These are phyloP conservation scores for Drosophila mulleri DNA, from an alignment of 2,888 invertebrate species.

Conservation along the genomic window DNA sequence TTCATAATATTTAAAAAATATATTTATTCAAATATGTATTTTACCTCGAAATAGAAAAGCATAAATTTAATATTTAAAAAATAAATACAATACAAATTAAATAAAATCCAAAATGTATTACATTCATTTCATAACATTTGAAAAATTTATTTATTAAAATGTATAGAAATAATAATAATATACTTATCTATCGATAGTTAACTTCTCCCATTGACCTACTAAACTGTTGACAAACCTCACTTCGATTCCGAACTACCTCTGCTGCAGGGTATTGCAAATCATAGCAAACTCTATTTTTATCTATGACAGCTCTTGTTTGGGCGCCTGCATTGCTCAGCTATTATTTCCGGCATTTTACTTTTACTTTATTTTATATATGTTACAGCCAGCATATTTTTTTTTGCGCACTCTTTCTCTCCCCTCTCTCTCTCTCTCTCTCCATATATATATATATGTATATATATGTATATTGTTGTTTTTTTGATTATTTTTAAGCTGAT, in stretches of 20 bases:
- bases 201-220: too few species aligned
- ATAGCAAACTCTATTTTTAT: conserved; percentile 30
- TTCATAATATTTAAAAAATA: too few species aligned
- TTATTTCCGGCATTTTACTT: conserved; percentile 47
- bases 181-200: too few species aligned
- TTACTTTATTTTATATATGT: conserved; percentile 46
- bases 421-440: background rate
- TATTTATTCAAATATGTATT: too few species aligned
- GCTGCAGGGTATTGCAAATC: conserved; percentile 16
- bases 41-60: too few species aligned
- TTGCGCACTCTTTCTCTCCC: background rate
- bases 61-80: too few species aligned
- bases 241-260: too few species aligned
- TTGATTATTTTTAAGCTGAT: conserved; percentile 66
- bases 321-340: conserved; percentile 22
- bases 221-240: background rate
- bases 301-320: conserved; percentile 44
- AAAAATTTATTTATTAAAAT: too few species aligned
- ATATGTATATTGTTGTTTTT: conserved; percentile 45
- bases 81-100: too few species aligned
- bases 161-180: too few species aligned
- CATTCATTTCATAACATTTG: too few species aligned
- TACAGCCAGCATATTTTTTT: conserved; percentile 8
- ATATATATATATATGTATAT: conserved; percentile 1
- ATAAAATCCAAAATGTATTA: too few species aligned